Base-by-base conservation (phyloP, 2,113 vertebrate species). In the Menidia beryllina region DNA sequence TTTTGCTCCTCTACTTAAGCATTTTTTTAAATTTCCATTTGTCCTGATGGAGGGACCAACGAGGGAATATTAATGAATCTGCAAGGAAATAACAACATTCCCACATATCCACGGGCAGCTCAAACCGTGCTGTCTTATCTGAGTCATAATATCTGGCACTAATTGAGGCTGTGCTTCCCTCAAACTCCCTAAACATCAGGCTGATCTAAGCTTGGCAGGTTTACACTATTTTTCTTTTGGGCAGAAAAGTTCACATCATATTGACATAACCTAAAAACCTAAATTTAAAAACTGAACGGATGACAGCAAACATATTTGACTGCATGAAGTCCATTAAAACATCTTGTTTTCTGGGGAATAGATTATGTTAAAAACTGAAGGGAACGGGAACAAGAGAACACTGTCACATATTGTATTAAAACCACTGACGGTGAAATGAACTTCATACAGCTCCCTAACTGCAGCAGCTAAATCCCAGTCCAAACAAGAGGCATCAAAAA, bases 71-170 rank as follows among this genome's bases (percentile, higher is more conserved):
- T 39, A 34, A 48, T 52, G 53, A 26, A 85, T 67, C 70, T 61
- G 60, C 48, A 24, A 66, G 76, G 54, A 65, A 67, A 75, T 56
- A 25, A 65, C 61, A 57, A 67, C 53, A 34, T 59, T 83, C 48
- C 71, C 72, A 65, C 55, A 25, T 66, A 56, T 68, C 73, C 52
- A 71, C 61, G 74, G 75, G 77, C 65, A 47, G 58, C 39, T 41
- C 19, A 1, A n/a, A 41, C 61, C 72, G 57, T 64, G 52, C 69
- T 79, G 60, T 83, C 59, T 85, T 64, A 63, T 72, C 39, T 14
- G 79, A 78, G 56, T 82, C 70, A 75, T 41, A n/a, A 85, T 56
- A 54, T 72, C 58, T 27, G 47, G 55, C 26, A 41, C 49, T 23
- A 39, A 81, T 66, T 71, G 27, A 39, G 57, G 27, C 48, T 57